Conservation (phyloP, 1,140 invertebrate species). For the Asbolus verrucosus region DNA sequence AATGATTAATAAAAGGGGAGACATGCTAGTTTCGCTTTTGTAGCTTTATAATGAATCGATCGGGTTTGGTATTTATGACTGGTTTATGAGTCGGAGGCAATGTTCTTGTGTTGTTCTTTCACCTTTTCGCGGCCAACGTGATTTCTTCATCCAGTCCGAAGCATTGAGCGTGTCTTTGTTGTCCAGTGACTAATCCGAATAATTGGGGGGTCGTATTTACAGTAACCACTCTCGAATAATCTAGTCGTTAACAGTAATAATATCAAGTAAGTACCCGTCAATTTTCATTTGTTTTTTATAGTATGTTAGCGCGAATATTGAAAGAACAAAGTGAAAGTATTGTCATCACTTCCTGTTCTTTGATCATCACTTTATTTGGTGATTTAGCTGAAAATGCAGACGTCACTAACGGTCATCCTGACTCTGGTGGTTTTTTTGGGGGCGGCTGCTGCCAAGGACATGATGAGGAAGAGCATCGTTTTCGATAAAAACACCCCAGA, state of each 20-base stretch:
- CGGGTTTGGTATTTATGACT: background rate
- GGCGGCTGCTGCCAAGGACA: slow-evolving; percentile 69
- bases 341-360: background rate
- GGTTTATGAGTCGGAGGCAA: background rate
- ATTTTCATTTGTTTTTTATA: slow-evolving; percentile 12
- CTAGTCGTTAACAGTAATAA: background rate
- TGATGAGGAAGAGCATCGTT: slow-evolving; percentile 84
- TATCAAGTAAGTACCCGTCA: background rate
- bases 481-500: slow-evolving; percentile 86
- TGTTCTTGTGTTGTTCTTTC: background rate
- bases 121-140: slow-evolving; percentile 22
- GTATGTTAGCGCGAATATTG: background rate
- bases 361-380: slow-evolving; percentile 8
- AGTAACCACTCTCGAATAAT: no score
- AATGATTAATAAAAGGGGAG: no score
- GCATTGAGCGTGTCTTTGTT: slow-evolving; percentile 2
- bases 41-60: no score
- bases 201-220: no score
- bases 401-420: background rate
- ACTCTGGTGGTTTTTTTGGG: background rate
- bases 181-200: slow-evolving; percentile 2
- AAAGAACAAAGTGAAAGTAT: slow-evolving; percentile 13
- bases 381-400: slow-evolving; percentile 1
- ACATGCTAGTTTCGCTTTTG: background rate
- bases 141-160: slow-evolving; percentile 22